phyloP scores from a whole-genome alignment of 2,888 invertebrate genomes.

The Scaptomyza caliginosa region DNA sequence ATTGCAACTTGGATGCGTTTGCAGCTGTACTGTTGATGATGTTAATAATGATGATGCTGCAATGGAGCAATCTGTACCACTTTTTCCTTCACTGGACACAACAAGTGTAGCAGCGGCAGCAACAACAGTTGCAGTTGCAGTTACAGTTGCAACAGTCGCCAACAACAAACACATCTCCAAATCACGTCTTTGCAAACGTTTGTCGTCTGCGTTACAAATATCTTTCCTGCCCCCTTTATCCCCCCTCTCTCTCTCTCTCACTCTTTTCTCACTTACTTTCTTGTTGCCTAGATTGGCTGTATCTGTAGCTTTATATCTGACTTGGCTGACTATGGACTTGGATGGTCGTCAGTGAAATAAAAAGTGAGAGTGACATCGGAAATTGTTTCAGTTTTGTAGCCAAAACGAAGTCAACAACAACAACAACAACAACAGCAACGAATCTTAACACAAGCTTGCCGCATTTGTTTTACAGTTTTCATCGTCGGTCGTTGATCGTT shows the following conservation, averaged over 20 bases:
- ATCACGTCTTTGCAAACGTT: conserved; percentile 65
- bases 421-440: conserved; percentile 31
- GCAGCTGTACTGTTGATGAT: conserved; percentile 29
- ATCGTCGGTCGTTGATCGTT: conserved; percentile 61
- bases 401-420: conserved; percentile 70
- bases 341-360: conserved; percentile 69
- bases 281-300: conserved; percentile 74
- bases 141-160: conserved; percentile 56
- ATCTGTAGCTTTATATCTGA: conserved; percentile 21
- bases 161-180: conserved; percentile 70
- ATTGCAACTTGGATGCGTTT: conserved; percentile 58
- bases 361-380: conserved; percentile 84
- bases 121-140: conserved; percentile 37
- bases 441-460: conserved; percentile 48
- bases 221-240: conserved; percentile 26
- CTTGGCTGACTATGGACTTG: conserved; percentile 30
- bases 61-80: conserved; percentile 72
- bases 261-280: background rate
- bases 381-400: conserved; percentile 82
- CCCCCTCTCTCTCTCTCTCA: background rate
- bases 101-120: conserved; percentile 70
- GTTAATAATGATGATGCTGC: conserved; percentile 45
- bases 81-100: conserved; percentile 72
- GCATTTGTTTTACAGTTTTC: conserved; percentile 47
- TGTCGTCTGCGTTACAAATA: conserved; percentile 71